Evolutionary conservation across 2,888 invertebrate genomes (phyloP).

Genomic region (Pandemis heparana): DNA sequence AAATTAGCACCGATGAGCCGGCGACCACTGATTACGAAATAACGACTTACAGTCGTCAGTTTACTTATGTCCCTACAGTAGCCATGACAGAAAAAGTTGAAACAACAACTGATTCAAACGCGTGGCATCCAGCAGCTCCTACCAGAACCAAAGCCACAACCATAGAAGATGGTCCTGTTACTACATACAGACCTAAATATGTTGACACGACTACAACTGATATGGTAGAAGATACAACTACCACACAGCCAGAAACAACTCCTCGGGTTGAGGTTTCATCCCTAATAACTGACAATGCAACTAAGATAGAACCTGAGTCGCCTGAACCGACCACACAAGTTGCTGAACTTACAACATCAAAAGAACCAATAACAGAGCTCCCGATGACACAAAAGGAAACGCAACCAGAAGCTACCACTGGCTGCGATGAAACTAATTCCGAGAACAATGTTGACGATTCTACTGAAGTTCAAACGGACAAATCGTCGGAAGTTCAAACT

Average conservation of each 20-base stretch:
- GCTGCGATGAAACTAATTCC: conserved; percentile 60
- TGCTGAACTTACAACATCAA: conserved; percentile 44
- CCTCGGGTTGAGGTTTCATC: conserved; percentile 68
- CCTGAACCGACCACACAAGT: conserved; percentile 47
- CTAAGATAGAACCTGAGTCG: conserved; percentile 51
- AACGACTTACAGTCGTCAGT: conserved; percentile 71
- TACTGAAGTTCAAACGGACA: conserved; percentile 68
- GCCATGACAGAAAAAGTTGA: conserved; percentile 54
- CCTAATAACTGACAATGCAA: conserved; percentile 60
- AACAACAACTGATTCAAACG: conserved; percentile 54
- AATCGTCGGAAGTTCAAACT: conserved; percentile 53
- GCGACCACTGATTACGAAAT: conserved; percentile 72
- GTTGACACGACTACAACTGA: conserved; percentile 61
- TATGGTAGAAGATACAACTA: conserved; percentile 63
- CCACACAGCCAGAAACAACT: conserved; percentile 63
- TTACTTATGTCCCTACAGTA: conserved; percentile 74
- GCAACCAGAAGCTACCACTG: conserved; percentile 47
- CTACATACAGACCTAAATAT: conserved; percentile 78
- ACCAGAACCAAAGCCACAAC: conserved; percentile 66
- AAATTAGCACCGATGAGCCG: conserved; percentile 52
- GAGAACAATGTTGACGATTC: conserved; percentile 62
- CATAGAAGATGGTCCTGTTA: conserved; percentile 64
- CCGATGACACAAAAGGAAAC: conserved; percentile 49
- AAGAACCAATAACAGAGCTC: conserved; percentile 37
- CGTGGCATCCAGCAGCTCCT: conserved; percentile 69